Conservation (phyloP, 2,113 vertebrate species). For the Argyrosomus japonicus region DNA sequence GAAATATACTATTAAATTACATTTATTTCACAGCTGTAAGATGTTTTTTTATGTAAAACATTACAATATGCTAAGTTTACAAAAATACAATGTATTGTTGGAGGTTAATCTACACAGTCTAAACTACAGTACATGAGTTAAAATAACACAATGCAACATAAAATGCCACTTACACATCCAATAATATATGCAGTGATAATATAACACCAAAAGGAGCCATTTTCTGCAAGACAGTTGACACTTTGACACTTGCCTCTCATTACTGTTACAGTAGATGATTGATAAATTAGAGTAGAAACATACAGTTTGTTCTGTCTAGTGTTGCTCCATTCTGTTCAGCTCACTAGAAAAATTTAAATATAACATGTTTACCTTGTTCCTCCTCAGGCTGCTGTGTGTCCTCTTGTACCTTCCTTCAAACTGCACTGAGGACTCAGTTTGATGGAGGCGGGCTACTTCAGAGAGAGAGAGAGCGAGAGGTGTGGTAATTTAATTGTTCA, state of each 20-base stretch:
- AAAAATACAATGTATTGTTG: background rate
- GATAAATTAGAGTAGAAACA: background rate
- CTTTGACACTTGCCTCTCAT: background rate
- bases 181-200: background rate
- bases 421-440: slow-evolving; percentile 36
- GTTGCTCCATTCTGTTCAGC: background rate
- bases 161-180: background rate
- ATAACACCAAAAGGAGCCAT: background rate
- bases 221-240: background rate
- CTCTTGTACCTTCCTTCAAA: slow-evolving; percentile 6
- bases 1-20: background rate
- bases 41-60: background rate
- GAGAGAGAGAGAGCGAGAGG: slow-evolving; percentile 34
- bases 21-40: background rate
- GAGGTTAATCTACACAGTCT: background rate
- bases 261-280: background rate
- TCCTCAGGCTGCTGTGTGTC: slow-evolving; percentile 37
- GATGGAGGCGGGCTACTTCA: slow-evolving; percentile 7
- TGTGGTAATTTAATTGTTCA: slow-evolving; percentile 23
- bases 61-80: background rate
- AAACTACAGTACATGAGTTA: background rate
- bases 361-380: slow-evolving; percentile 56
- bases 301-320: background rate
- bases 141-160: background rate
- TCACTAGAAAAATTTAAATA: background rate